Evolutionary conservation across 2,797 vertebrate genomes (phyloP).

Genomic region (Artibeus lituratus): DNA sequence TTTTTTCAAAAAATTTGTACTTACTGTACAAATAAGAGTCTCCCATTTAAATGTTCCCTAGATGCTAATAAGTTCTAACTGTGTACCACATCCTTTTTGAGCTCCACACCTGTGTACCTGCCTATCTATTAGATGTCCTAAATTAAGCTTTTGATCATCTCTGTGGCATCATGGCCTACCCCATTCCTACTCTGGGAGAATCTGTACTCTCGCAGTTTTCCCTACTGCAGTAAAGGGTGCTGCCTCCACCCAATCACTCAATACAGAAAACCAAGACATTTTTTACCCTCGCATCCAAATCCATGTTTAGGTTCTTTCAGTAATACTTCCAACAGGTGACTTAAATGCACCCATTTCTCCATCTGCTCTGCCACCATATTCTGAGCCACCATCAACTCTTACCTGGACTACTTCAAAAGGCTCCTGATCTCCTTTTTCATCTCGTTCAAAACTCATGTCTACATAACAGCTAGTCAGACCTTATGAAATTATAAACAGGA

Average conservation of each 20-base stretch:
- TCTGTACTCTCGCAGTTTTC: background rate
- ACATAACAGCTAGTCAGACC: background rate
- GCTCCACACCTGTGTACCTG: background rate
- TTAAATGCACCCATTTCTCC: background rate
- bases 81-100: background rate
- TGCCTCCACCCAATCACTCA: background rate
- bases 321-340: background rate
- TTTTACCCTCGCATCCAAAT: background rate
- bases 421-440: background rate
- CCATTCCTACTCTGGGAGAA: background rate
- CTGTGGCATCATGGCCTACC: background rate
- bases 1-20: background rate
- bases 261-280: background rate
- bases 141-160: background rate
- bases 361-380: background rate
- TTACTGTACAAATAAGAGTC: background rate
- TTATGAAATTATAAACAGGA: background rate
- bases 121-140: too few relatives aligned
- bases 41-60: background rate
- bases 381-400: background rate
- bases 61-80: background rate
- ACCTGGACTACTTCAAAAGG: background rate
- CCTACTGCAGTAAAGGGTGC: background rate
- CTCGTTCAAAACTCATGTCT: background rate
- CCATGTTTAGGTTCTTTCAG: background rate